Base-by-base conservation (phyloP, 1,140 invertebrate genomes). In the Nymphalis io region DNA sequence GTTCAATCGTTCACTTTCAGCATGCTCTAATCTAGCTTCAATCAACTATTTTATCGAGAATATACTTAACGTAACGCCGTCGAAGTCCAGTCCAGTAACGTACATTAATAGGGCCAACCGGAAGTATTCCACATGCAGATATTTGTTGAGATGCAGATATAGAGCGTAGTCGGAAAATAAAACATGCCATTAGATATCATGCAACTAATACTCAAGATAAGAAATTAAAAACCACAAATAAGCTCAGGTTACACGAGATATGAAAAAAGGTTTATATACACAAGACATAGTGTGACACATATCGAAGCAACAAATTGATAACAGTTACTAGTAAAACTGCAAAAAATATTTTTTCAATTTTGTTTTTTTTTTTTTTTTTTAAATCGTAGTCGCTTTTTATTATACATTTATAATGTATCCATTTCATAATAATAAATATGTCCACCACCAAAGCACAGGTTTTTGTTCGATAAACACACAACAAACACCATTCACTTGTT, bases 1-100 rank as follows among this genome's bases (percentile, higher is more conserved):
- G 39, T 89, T 93, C 72, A 93, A 87, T 92, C 95, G 94, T 78
- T 94, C 93, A n/a, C 92, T 93, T 57, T 91, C 90, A 39, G 82
- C 82, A 74, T 87, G 85, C 46, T 82, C 80, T 66, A 92, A 75
- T 79, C 82, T 86, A 82, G 74, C 83, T 64, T 87, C 83, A 76
- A 88, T 74, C 69, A 82, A 81, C 91, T 92, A 87, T 73, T 61
- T 69, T 62, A 42, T 60, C 38, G 67, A 46, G 73, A 73, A 74
- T 75, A 80, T 84, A 87, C 83, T 83, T 83, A 87, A 83, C 85
- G 79, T 64, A 81, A 78, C 68, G 76, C 65, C 75, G 75, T 53
- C 72, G 67, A 58, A 57, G 65, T 68, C 68, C 51, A 73, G 59
- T 80, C 75, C 74, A n/a, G 76, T 76, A 79, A 74, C 62, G 68